Conservation (phyloP, 2,113 vertebrate species). For the Polypterus bichir region DNA sequence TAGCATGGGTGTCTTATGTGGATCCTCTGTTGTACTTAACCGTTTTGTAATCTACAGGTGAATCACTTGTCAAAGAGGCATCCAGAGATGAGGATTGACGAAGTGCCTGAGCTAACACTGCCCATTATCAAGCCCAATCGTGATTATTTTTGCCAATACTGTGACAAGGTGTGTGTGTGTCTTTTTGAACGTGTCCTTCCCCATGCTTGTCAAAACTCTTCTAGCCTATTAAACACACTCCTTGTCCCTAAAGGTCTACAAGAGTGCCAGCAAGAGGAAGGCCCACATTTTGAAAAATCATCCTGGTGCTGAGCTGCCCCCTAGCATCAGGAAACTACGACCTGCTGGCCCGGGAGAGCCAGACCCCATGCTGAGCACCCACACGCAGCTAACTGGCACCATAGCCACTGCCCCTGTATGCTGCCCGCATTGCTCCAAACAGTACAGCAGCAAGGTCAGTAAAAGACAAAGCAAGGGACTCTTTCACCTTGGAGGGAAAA, state of each 20-base stretch:
- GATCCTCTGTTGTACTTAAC: not conserved
- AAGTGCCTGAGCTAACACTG: conserved; percentile 88
- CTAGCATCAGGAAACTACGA: conserved; percentile 88
- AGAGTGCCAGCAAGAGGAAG: conserved; percentile 95
- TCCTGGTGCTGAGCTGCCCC: conserved; percentile 84
- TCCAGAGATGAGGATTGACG: conserved; percentile 94
- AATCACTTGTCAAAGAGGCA: conserved; percentile 97
- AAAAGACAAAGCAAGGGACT: too few species aligned
- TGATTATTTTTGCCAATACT: conserved; percentile 97
- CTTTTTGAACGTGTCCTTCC: not conserved
- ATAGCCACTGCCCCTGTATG: conserved; percentile 89
- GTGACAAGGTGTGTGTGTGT: conserved; percentile 72
- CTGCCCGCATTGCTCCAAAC: conserved; percentile 93
- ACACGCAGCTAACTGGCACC: conserved; percentile 92
- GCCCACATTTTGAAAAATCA: conserved; percentile 97
- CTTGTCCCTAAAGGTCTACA: conserved; percentile 70
- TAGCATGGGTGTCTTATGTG: not conserved
- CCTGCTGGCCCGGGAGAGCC: conserved; percentile 87
- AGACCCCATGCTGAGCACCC: conserved; percentile 93
- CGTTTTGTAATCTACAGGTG: conserved; percentile 58
- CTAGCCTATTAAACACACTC: not conserved
- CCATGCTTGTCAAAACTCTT: not conserved
- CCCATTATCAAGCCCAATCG: conserved; percentile 97
- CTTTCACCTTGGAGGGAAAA: too few species aligned
- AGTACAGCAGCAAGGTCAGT: conserved; percentile 92